Base-by-base conservation (phyloP, 2,113 vertebrate genomes). In the Carassius carassius region DNA sequence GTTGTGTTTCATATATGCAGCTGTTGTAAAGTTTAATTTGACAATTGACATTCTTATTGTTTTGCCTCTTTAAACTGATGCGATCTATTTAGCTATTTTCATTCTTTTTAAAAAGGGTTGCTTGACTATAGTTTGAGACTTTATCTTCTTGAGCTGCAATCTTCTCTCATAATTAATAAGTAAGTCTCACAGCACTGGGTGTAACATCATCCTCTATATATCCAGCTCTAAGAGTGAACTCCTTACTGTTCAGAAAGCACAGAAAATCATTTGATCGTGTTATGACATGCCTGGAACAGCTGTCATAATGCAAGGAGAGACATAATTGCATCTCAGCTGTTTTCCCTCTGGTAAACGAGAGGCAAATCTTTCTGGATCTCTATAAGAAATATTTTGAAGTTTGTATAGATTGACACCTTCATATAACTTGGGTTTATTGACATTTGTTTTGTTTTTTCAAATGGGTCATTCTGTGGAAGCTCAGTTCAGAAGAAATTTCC, bases 221-320 rank as follows among this genome's bases (percentile, higher is more conserved):
- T 69, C 37, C 19, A 44, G 3, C n/a, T 32, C 23, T 51, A 49
- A 13, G 58, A 47, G 62, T 32, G 44, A 69, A 67, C 63, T 69
- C 79, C 44, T 81, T 37, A 82, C 35, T 25, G 51, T 60, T 21
- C 56, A 60, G 56, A 2, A 3, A 60, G 21, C 79, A 51, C 47
- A 51, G 56, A 81, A 49, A 81, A 54, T 72, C 81, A 72, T 86
- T 81, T 89, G 81, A 87, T 82, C 29, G 49, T 89, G 88, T 87
- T 89, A 72, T 77, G 63, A 85, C 88, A 84, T 85, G 86, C 75
- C 84, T 83, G 10, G 32, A 75, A 72, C 69, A 73, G 82, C 72
- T 85, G 83, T 83, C 4, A 11, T 85, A 81, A 85, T 47, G 62
- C 51, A 29, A 25, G 51, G 35, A 73, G 35, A 73, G 63, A 79